A percentile compares a stretch with the other conserved stretches of the same genome.
Evolutionary conservation across 2,113 vertebrate genomes (phyloP).

Genomic region (Nothoprocta pentlandii): DNA sequence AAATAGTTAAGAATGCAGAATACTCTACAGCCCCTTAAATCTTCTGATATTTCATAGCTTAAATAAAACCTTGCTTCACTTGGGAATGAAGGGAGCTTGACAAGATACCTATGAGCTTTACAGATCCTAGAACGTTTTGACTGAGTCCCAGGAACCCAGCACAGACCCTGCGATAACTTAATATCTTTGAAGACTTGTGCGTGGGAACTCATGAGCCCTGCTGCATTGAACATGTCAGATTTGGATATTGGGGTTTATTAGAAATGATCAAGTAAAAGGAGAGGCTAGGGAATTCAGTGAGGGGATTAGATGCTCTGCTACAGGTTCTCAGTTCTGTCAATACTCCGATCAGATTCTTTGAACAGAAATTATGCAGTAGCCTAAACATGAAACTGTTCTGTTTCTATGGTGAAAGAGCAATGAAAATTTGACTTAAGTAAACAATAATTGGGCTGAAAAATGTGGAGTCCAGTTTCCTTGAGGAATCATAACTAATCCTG

Average conservation of each 20-base stretch:
- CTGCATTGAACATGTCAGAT: neutral
- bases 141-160: neutral
- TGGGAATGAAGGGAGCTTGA: neutral
- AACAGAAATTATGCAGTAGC: neutral
- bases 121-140: neutral
- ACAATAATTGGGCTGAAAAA: neutral
- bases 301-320: neutral
- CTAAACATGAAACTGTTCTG: accelerated
- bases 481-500: neutral
- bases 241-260: neutral
- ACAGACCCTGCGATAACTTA: neutral
- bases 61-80: neutral
- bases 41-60: neutral
- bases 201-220: neutral
- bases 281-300: neutral
- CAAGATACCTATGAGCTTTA: neutral
- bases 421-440: neutral
- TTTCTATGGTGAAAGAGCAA: neutral
- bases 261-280: neutral
- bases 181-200: neutral
- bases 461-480: neutral
- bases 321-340: neutral
- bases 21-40: neutral
- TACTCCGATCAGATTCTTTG: neutral
- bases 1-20: neutral